Percentiles rank a stretch among this genome's conserved stretches.
These are phyloP conservation scores for Brachymystax lenok DNA, from an alignment of 2,797 vertebrate species.

Conservation along the genomic window DNA sequence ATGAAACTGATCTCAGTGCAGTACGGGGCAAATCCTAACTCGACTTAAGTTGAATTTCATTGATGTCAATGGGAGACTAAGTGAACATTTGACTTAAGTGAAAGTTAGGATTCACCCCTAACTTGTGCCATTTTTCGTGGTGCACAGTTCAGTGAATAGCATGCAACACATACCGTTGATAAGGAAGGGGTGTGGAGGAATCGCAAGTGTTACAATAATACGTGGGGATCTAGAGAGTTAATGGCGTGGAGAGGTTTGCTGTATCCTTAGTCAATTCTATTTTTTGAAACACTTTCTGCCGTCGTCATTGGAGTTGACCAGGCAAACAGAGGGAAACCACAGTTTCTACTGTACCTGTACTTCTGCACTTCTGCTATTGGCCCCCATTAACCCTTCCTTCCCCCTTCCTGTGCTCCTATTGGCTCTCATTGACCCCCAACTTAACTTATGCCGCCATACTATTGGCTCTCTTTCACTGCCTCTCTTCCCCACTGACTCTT, in stretches of 20 bases:
- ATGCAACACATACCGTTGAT: not conserved
- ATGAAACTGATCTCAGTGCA: not conserved
- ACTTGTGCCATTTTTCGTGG: not conserved
- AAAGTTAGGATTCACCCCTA: not conserved
- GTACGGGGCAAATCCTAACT: not conserved
- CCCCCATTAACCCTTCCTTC: not conserved
- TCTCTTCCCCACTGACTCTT: slow-evolving; percentile 12
- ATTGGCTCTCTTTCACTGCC: slow-evolving; percentile 7
- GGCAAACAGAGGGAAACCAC: slow-evolving; percentile 6
- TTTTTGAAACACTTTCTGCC: slow-evolving; percentile 30
- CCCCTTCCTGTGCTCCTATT: slow-evolving; percentile 18
- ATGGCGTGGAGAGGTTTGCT: slow-evolving; percentile 16
- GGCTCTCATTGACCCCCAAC: not conserved
- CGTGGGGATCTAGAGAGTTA: slow-evolving; percentile 9
- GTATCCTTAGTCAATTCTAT: slow-evolving; percentile 23
- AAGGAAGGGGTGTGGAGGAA: not conserved
- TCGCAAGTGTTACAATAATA: not conserved
- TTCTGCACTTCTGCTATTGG: not conserved
- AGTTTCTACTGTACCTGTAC: slow-evolving; percentile 11
- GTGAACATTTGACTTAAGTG: not conserved
- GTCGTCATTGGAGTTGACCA: slow-evolving; percentile 11
- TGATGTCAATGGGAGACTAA: not conserved
- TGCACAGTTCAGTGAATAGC: not conserved
- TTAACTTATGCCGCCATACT: slow-evolving; percentile 8
- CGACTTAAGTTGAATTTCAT: not conserved